Conservation (phyloP, 2,797 vertebrate species). For the Schizopygopsis pylzovi region DNA sequence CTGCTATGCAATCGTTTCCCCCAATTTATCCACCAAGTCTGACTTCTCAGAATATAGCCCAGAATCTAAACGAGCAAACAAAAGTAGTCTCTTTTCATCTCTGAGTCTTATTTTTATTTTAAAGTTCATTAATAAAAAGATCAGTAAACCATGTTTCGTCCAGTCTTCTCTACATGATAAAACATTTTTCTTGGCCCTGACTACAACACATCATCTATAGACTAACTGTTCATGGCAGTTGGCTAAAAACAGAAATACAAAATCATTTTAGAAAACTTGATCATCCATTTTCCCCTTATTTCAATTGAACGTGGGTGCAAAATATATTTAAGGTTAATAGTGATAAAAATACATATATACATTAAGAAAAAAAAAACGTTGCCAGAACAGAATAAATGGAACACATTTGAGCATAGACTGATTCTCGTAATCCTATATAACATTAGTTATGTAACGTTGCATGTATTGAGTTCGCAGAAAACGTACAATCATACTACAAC, state of each 20-base stretch:
- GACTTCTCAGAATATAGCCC: background rate
- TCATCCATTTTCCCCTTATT: constrained; percentile 73
- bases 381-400: constrained; percentile 78
- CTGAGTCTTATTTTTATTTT: constrained; percentile 58
- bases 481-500: constrained; percentile 38
- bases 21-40: background rate
- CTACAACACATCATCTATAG: constrained; percentile 58
- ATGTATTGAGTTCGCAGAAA: constrained; percentile 46
- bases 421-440: constrained; percentile 55
- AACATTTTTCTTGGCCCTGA: constrained; percentile 48
- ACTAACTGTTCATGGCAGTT: constrained; percentile 49
- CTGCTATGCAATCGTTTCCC: background rate
- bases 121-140: constrained; percentile 60
- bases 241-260: constrained; percentile 76
- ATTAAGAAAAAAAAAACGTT: constrained; percentile 59
- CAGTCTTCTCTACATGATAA: constrained; percentile 51
- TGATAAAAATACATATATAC: constrained; percentile 87
- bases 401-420: constrained; percentile 70
- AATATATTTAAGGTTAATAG: constrained; percentile 82
- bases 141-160: constrained; percentile 57
- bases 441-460: constrained; percentile 58
- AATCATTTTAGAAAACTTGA: constrained; percentile 37
- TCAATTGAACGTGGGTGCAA: constrained; percentile 82
- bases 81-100: constrained; percentile 28
- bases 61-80: constrained; percentile 31